These are phyloP conservation scores for Camptogramma bilineatum DNA, from an alignment of 2,888 invertebrate species.

Conservation along the genomic window DNA sequence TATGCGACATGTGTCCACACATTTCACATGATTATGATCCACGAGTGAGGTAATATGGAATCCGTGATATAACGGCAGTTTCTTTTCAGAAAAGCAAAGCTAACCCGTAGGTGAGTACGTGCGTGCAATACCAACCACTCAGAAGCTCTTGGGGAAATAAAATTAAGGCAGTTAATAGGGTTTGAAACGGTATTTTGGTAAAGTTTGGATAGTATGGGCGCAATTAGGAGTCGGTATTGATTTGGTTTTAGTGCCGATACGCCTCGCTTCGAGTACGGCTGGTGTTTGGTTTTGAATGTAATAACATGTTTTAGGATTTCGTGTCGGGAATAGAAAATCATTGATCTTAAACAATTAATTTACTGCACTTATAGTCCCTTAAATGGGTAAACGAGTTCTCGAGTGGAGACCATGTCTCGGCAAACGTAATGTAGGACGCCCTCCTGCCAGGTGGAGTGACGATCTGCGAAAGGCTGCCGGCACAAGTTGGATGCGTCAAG, in stretches of 20 bases:
- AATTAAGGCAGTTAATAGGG: conserved; percentile 39
- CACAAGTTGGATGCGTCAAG: too few relatives aligned
- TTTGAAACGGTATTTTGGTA: conserved; percentile 41
- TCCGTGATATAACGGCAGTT: neutral
- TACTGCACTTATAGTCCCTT: too few relatives aligned
- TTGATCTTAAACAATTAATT: neutral
- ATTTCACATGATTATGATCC: too few relatives aligned
- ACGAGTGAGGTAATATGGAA: too few relatives aligned
- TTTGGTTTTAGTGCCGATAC: conserved; percentile 19
- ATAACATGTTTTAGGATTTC: conserved; percentile 10
- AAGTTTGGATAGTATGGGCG: conserved; percentile 31
- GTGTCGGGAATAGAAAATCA: neutral
- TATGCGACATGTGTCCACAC: too few relatives aligned
- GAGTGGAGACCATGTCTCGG: too few relatives aligned
- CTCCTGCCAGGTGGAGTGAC: too few relatives aligned
- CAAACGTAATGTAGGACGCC: too few relatives aligned
- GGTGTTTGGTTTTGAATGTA: neutral
- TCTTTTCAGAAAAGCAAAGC: neutral
- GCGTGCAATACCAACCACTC: conserved; percentile 43
- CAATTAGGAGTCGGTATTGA: conserved; percentile 31
- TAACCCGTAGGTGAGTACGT: conserved; percentile 54
- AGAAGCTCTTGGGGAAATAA: conserved; percentile 36
- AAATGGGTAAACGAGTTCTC: too few relatives aligned
- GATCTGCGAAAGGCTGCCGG: too few relatives aligned
- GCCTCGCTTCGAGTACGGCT: neutral